phyloP scores from a whole-genome alignment of 2,888 invertebrate species.

The Stenchaetothrips biformis region DNA sequence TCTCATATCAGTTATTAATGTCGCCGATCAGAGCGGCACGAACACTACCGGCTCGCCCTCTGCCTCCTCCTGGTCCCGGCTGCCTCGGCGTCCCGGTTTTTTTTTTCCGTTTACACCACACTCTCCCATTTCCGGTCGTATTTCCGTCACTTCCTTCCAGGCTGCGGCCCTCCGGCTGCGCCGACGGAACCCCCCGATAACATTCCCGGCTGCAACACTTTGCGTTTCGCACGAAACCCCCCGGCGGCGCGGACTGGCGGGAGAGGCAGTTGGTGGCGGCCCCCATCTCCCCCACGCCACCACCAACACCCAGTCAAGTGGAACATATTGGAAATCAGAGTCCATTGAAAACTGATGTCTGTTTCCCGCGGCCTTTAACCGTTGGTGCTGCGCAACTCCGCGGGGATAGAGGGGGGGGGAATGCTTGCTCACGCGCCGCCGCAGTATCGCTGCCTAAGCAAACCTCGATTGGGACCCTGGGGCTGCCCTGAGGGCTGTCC shows the following conservation, averaged over 20 bases:
- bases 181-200: neutral
- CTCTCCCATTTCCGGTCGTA: neutral
- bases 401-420: neutral
- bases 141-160: neutral
- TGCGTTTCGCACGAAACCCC: neutral
- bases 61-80: neutral
- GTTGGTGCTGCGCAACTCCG: neutral
- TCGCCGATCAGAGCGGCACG: slow-evolving; percentile 7
- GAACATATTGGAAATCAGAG: slow-evolving; percentile 16
- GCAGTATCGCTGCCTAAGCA: too few species aligned
- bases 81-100: too few species aligned
- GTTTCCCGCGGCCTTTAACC: neutral
- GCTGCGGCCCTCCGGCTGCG: neutral
- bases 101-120: too few species aligned
- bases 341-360: neutral
- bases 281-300: neutral
- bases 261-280: neutral
- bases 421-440: neutral
- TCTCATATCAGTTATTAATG: slow-evolving; percentile 16
- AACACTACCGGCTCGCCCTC: neutral
- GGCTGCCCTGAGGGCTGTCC: too few species aligned
- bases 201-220: neutral
- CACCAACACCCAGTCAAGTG: neutral
- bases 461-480: too few species aligned
- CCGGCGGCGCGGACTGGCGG: neutral